These are phyloP conservation scores for Poeciliopsis gracilis DNA, from an alignment of 2,797 vertebrate genomes.

Conservation along the genomic window DNA sequence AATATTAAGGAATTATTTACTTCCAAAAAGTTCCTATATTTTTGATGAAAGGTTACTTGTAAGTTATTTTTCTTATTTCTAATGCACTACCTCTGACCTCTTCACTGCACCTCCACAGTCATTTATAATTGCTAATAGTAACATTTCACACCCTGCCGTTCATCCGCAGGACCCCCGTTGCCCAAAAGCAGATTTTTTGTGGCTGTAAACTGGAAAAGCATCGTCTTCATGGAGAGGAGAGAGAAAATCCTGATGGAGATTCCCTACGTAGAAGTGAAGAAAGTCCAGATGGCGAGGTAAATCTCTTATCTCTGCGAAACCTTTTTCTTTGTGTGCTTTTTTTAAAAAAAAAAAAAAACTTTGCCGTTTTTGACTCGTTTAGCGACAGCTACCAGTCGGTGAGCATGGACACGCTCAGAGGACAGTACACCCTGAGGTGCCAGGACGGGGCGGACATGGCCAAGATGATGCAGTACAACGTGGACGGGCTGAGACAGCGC, in stretches of 20 bases:
- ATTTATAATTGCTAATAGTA: neutral
- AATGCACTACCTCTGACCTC: neutral
- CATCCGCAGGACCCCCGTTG: slow-evolving; percentile 85
- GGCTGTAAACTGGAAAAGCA: slow-evolving; percentile 87
- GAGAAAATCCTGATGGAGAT: slow-evolving; percentile 86
- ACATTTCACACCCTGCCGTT: neutral
- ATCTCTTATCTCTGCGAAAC: neutral
- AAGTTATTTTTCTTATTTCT: too few relatives aligned
- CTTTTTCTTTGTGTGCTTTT: neutral
- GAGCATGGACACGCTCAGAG: slow-evolving; percentile 81
- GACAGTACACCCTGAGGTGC: slow-evolving; percentile 83
- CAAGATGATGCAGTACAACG: slow-evolving; percentile 82
- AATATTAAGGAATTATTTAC: too few relatives aligned
- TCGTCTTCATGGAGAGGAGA: slow-evolving; percentile 88
- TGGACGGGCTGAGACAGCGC: slow-evolving; percentile 86
- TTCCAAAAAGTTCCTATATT: too few relatives aligned
- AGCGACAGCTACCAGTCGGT: slow-evolving; percentile 80
- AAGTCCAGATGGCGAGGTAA: slow-evolving; percentile 79
- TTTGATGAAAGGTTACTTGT: too few relatives aligned
- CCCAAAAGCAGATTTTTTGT: slow-evolving; percentile 85
- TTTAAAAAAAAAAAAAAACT: neutral
- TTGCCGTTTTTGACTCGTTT: neutral
- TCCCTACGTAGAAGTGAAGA: slow-evolving; percentile 86
- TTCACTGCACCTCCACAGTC: neutral
- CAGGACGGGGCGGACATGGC: slow-evolving; percentile 79